Evolutionary conservation across 2,797 vertebrate genomes (phyloP).

Genomic region (Fratercula arctica): DNA sequence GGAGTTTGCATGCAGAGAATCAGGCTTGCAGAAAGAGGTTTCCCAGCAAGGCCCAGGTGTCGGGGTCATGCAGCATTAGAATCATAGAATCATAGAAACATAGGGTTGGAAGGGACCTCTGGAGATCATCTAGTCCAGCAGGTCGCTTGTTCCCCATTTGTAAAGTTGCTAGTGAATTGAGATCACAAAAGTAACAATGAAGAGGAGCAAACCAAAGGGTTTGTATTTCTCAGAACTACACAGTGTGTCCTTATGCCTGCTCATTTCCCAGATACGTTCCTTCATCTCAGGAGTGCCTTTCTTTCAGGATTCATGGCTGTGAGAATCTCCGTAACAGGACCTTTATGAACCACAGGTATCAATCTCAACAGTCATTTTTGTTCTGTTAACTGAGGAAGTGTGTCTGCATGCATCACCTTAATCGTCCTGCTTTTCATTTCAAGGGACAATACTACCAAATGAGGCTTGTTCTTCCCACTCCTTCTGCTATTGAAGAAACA

Average conservation of each 20-base stretch:
- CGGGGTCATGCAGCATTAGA: background rate
- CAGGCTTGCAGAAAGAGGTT: background rate
- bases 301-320: background rate
- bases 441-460: slow-evolving; percentile 29
- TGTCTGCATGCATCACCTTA: background rate
- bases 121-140: too few relatives aligned
- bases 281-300: background rate
- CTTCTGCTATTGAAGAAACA: slow-evolving; percentile 16
- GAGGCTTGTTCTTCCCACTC: background rate
- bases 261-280: background rate
- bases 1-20: background rate
- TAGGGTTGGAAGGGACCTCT: too few relatives aligned
- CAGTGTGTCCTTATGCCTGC: background rate
- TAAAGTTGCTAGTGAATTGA: background rate
- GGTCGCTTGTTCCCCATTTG: background rate
- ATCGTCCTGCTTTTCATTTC: slow-evolving; percentile 32
- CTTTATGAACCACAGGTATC: background rate
- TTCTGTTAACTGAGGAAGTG: slow-evolving; percentile 3
- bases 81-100: too few relatives aligned
- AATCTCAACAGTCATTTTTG: background rate
- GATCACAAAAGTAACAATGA: background rate
- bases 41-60: background rate
- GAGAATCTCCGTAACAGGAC: background rate
- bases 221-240: background rate
- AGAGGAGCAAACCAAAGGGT: background rate